Evolutionary conservation across 2,797 vertebrate genomes (phyloP).

Genomic region (Momotus momota): DNA sequence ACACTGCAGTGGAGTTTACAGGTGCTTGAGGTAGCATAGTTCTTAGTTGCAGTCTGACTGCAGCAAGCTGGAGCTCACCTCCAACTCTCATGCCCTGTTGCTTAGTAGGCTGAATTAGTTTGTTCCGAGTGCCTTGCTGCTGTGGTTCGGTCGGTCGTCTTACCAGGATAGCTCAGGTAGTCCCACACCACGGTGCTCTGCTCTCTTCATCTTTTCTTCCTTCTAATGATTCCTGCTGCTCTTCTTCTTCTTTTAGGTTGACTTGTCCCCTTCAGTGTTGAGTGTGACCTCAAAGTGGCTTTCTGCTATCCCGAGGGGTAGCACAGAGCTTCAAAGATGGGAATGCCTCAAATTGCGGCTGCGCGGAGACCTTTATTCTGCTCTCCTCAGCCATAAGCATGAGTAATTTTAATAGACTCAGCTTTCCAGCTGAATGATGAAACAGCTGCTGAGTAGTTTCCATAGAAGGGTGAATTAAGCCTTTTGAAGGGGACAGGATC

Average conservation of each 20-base stretch:
- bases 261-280: not conserved
- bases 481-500: slow-evolving; percentile 1
- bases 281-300: not conserved
- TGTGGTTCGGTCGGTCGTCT: not conserved
- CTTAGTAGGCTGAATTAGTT: not conserved
- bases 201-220: not conserved
- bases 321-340: not conserved
- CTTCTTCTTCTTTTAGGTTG: not conserved
- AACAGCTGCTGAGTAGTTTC: not conserved
- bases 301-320: not conserved
- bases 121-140: not conserved
- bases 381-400: not conserved
- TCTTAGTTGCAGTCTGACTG: not conserved
- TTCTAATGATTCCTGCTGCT: not conserved
- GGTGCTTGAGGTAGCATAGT: not conserved
- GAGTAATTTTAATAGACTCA: not conserved
- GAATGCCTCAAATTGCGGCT: not conserved
- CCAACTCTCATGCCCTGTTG: not conserved
- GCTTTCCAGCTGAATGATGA: not conserved
- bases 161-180: not conserved
- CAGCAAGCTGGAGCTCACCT: not conserved
- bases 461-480: not conserved
- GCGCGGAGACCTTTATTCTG: not conserved
- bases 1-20: not conserved
- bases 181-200: not conserved